Conservation (phyloP, 2,797 vertebrate genomes). For the Picus viridis region DNA sequence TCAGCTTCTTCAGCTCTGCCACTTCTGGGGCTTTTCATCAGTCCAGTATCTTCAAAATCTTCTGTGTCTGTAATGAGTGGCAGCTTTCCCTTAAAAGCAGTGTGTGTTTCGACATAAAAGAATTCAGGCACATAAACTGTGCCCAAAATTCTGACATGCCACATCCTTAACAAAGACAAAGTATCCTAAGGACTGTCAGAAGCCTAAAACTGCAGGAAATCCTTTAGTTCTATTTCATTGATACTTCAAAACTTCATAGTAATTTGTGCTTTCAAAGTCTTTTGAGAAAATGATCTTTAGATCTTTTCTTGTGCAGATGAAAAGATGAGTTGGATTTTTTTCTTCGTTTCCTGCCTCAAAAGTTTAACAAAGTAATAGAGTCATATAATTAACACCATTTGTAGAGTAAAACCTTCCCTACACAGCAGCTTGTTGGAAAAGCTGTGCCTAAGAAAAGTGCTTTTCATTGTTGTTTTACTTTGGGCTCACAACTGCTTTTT, state of each 20-base stretch:
- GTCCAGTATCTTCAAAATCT: not conserved
- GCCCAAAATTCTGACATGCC: not conserved
- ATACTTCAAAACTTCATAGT: not conserved
- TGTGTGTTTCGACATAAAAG: not conserved
- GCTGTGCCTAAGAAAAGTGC: not conserved
- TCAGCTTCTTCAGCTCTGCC: not conserved
- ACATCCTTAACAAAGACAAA: not conserved
- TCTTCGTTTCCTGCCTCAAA: not conserved
- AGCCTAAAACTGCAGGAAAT: not conserved
- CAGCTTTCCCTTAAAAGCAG: not conserved
- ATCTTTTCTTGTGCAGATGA: not conserved
- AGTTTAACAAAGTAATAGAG: not conserved
- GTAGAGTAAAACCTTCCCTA: not conserved
- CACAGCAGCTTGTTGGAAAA: not conserved
- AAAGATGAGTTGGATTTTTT: not conserved
- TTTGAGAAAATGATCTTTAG: not conserved
- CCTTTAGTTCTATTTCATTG: not conserved
- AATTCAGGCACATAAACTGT: not conserved
- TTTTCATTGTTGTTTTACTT: not conserved
- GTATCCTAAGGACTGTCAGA: not conserved
- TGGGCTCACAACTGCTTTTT: constrained; percentile 30
- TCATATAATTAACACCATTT: not conserved
- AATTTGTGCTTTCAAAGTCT: not conserved
- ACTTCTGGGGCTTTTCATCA: not conserved
- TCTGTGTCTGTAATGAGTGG: not conserved